Percentiles rank a stretch among this genome's conserved stretches.
phyloP scores from a whole-genome alignment of 2,797 vertebrate species.

The Paedocypris micromegethes region DNA sequence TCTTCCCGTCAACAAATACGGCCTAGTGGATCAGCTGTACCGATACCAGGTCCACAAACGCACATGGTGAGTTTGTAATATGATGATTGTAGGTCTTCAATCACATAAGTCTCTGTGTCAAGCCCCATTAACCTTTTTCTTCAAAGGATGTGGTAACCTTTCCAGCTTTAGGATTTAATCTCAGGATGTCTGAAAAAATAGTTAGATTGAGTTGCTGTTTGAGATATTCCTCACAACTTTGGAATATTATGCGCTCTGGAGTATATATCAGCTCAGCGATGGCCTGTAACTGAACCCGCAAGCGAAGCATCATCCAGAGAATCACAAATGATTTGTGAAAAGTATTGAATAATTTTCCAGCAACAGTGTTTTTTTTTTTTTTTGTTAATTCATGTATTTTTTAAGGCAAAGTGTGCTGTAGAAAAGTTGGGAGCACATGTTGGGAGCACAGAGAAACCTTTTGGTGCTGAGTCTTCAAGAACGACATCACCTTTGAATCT shows the following conservation, averaged over 20 bases:
- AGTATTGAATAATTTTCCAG: background rate
- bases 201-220: too few relatives aligned
- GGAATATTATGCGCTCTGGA: background rate
- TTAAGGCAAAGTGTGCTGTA: too few relatives aligned
- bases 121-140: too few relatives aligned
- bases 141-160: too few relatives aligned
- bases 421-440: too few relatives aligned
- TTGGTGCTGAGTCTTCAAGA: constrained; percentile 2
- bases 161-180: too few relatives aligned
- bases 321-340: constrained; percentile 13
- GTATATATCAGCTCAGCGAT: background rate
- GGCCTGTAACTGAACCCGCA: constrained; percentile 2
- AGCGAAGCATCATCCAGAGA: background rate
- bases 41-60: constrained; percentile 74
- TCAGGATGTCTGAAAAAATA: too few relatives aligned
- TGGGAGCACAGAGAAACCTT: constrained; percentile 8
- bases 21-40: constrained; percentile 80
- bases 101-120: background rate
- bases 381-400: too few relatives aligned
- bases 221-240: background rate
- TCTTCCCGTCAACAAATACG: constrained; percentile 75
- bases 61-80: constrained; percentile 70
- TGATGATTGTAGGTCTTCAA: background rate
- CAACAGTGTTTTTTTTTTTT: too few relatives aligned
- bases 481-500: background rate